Conservation (phyloP, 2,113 vertebrate species). For the Oncorhynchus clarkii region DNA sequence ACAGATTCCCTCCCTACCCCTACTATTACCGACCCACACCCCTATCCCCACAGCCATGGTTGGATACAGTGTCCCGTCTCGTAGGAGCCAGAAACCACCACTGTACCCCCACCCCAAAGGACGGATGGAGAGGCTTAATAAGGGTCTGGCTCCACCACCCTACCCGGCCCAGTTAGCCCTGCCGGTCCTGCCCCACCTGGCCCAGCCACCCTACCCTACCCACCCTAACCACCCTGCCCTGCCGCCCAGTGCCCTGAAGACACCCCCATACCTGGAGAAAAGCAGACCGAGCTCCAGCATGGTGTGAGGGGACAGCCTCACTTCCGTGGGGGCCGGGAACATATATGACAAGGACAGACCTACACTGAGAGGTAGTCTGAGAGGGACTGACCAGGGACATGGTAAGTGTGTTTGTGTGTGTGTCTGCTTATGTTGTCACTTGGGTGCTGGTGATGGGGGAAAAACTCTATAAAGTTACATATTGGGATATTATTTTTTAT, state of each 20-base stretch:
- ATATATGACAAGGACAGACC: conserved; percentile 33
- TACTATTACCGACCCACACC: conserved; percentile 27
- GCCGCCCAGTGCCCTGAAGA: conserved; percentile 27
- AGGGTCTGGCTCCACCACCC: conserved; percentile 28
- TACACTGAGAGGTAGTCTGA: conserved; percentile 53
- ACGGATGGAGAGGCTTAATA: conserved; percentile 44
- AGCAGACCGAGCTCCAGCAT: conserved; percentile 53
- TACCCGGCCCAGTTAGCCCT: too few relatives aligned
- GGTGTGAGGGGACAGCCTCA: conserved; percentile 62
- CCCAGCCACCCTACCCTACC: too few relatives aligned
- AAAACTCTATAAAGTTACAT: too few relatives aligned
- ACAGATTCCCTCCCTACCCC: conserved; percentile 21
- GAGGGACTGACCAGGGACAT: conserved; percentile 26
- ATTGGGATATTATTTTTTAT: too few relatives aligned
- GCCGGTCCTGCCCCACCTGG: too few relatives aligned
- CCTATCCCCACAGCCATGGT: conserved; percentile 18
- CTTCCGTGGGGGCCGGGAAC: conserved; percentile 60
- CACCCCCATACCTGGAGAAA: conserved; percentile 53
- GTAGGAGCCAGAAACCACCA: conserved; percentile 68
- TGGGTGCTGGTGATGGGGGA: neutral
- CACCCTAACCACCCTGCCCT: too few relatives aligned
- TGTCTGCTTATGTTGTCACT: neutral
- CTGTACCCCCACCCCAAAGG: conserved; percentile 71
- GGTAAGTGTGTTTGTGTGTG: conserved; percentile 43
- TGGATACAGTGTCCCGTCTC: conserved; percentile 35